Percentiles rank a stretch among this genome's conserved stretches.
Conservation (phyloP, 92 coral and sea anemone species). For the Actinostola sp. region DNA sequence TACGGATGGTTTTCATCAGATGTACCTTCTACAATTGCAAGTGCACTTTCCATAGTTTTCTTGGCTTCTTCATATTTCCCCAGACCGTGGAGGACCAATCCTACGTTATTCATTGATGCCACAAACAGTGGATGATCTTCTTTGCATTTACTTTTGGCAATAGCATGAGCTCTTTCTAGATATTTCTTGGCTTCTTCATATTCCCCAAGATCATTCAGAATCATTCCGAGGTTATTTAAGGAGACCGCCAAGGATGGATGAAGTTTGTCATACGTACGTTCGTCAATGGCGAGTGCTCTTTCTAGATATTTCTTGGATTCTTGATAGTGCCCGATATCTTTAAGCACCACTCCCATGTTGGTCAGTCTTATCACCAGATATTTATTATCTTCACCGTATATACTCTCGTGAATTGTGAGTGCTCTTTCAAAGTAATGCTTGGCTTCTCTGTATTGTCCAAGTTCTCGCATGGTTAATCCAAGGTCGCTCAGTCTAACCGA, state of each 20-base stretch:
- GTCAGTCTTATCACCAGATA: background rate
- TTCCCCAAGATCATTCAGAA: too few species aligned
- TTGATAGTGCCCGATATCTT: background rate
- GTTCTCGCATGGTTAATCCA: background rate
- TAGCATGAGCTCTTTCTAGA: conserved; percentile 3
- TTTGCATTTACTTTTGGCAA: background rate
- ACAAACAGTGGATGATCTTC: conserved; percentile 11
- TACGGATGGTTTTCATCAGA: background rate
- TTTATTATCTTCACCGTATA: background rate
- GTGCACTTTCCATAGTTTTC: background rate
- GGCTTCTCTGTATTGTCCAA: background rate
- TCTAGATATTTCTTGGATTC: background rate
- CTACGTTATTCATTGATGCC: background rate
- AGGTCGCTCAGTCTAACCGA: background rate
- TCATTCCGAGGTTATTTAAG: too few species aligned
- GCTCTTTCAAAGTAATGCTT: background rate
- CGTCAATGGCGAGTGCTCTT: too few species aligned
- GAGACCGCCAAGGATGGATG: too few species aligned
- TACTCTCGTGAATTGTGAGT: background rate
- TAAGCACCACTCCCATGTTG: background rate
- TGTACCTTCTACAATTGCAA: background rate
- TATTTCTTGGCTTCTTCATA: too few species aligned
- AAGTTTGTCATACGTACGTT: background rate
- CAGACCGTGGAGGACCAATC: background rate
- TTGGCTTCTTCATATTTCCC: background rate